Evolutionary conservation across 1,140 invertebrate species (phyloP).

Genomic region (Pseudomyrmex dendroicus): DNA sequence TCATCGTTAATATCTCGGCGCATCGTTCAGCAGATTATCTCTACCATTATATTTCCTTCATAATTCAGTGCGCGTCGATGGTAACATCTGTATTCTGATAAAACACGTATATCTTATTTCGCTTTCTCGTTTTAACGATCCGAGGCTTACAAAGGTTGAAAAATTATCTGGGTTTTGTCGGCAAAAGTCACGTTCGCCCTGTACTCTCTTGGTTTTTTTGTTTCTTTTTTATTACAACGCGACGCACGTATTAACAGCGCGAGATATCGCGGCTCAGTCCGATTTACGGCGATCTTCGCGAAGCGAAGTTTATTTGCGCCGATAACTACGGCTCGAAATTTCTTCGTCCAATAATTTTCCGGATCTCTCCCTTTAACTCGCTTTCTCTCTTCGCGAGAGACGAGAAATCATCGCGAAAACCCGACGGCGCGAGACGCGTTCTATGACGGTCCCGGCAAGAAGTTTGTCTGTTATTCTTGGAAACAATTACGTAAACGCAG

Average conservation of each 20-base stretch:
- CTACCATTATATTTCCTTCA: conserved; percentile 49
- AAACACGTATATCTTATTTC: conserved; percentile 55
- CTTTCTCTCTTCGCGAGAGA: conserved; percentile 14
- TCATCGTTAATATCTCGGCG: conserved; percentile 42
- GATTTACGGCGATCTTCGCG: conserved; percentile 36
- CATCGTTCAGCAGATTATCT: conserved; percentile 52
- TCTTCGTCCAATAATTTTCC: conserved; percentile 52
- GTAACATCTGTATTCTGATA: conserved; percentile 14
- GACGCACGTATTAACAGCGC: conserved; percentile 23
- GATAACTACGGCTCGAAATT: conserved; percentile 61
- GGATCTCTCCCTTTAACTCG: conserved; percentile 6
- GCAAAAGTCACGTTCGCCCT: conserved; percentile 48
- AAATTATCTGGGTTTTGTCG: conserved; percentile 34
- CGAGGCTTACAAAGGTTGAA: neutral
- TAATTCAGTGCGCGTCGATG: conserved; percentile 27
- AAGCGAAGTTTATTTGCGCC: conserved; percentile 48
- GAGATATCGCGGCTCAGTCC: conserved; percentile 4
- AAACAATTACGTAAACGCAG: conserved; percentile 42
- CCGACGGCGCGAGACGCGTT: neutral
- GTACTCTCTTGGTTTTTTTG: neutral
- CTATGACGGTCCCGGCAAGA: conserved; percentile 1
- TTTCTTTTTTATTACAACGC: conserved; percentile 6
- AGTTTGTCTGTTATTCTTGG: conserved; percentile 49
- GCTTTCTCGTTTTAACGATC: conserved; percentile 32
- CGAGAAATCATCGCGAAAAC: conserved; percentile 40